Percentiles rank a stretch among this genome's conserved stretches.
These are phyloP conservation scores for Lepidochrysops patricia DNA, from an alignment of 2,888 invertebrate species.

Conservation along the genomic window DNA sequence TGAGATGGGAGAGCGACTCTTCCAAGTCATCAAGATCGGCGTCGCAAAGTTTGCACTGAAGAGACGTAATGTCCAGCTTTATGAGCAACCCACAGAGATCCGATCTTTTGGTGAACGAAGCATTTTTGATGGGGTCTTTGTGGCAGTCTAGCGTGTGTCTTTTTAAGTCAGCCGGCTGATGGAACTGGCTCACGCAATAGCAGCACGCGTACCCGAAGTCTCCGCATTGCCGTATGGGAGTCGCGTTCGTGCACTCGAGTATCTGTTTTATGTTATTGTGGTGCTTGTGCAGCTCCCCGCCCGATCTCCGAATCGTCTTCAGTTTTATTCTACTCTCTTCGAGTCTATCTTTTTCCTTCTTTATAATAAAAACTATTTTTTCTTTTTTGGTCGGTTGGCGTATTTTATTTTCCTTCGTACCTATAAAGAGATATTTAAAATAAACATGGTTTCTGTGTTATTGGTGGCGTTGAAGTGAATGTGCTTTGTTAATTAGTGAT, in stretches of 20 bases:
- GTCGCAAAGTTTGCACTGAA: conserved; percentile 35
- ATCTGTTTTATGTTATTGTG: conserved; percentile 35
- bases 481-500: neutral
- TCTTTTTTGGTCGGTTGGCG: conserved; percentile 17
- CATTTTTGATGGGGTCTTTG: conserved; percentile 25
- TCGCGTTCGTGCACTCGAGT: conserved; percentile 40
- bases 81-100: conserved; percentile 35
- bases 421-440: conserved; percentile 22
- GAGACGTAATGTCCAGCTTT: conserved; percentile 38
- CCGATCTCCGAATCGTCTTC: conserved; percentile 17
- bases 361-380: conserved; percentile 4
- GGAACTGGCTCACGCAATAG: conserved; percentile 34
- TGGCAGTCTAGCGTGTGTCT: conserved; percentile 33
- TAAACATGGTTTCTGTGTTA: conserved; percentile 18
- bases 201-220: conserved; percentile 40
- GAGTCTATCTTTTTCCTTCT: conserved; percentile 14
- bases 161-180: conserved; percentile 35
- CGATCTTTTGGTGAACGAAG: conserved; percentile 33
- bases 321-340: conserved; percentile 20
- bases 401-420: conserved; percentile 16
- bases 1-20: conserved; percentile 43
- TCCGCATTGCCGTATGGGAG: conserved; percentile 36
- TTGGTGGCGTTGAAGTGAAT: neutral
- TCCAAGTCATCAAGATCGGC: conserved; percentile 33
- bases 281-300: conserved; percentile 35